These are phyloP conservation scores for Seison nebaliae DNA, from an alignment of 1,140 invertebrate species.

Conservation along the genomic window DNA sequence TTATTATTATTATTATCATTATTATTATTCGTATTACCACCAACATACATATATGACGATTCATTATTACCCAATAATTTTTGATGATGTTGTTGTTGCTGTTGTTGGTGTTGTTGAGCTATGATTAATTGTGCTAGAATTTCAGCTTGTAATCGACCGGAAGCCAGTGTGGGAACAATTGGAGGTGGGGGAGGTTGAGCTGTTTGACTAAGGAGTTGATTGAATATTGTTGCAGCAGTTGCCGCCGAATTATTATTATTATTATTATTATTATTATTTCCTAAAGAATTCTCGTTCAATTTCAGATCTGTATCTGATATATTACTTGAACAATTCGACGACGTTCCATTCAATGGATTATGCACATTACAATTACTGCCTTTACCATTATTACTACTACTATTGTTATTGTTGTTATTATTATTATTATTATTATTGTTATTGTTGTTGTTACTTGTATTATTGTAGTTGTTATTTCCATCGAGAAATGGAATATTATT, in stretches of 20 bases:
- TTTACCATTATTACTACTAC: too few relatives aligned
- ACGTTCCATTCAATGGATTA: too few relatives aligned
- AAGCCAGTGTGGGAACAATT: neutral
- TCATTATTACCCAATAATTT: neutral
- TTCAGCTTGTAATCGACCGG: too few relatives aligned
- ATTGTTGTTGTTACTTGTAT: neutral
- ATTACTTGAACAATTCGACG: too few relatives aligned
- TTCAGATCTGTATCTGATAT: neutral
- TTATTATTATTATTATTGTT: neutral
- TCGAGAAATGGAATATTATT: neutral
- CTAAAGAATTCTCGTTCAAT: neutral
- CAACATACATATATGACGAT: neutral
- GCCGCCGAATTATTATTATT: neutral
- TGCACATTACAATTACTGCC: too few relatives aligned
- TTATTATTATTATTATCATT: neutral
- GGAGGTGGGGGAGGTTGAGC: neutral
- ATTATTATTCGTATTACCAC: neutral
- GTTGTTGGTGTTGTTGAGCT: constrained; percentile 5
- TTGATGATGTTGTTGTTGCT: constrained; percentile 1
- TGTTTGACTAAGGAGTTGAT: neutral
- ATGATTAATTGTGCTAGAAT: constrained; percentile 3
- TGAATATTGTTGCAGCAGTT: constrained; percentile 1
- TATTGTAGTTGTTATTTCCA: neutral
- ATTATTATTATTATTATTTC: neutral
- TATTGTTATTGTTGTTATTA: neutral